Percentiles rank a stretch among this genome's conserved stretches.
phyloP scores from a whole-genome alignment of 2,113 vertebrate genomes.

The Salvelinus namaycush region DNA sequence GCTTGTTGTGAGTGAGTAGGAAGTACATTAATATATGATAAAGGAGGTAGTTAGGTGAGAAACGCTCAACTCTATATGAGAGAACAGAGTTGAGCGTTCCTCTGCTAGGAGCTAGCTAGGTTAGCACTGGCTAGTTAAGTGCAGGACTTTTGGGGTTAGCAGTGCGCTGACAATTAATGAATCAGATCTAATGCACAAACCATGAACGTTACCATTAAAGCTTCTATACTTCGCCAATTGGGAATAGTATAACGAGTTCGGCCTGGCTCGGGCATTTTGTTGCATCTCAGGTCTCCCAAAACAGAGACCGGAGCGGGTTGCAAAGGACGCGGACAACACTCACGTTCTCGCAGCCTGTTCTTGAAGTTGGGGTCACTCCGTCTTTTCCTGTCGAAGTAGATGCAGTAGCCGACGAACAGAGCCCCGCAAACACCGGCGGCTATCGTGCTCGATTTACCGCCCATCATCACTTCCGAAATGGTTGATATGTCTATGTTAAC shows the following conservation, averaged over 20 bases:
- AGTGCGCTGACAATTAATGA: not conserved
- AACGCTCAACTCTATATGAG: no score
- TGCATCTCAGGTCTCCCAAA: not conserved
- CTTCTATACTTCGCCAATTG: not conserved
- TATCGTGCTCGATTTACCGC: constrained; percentile 83
- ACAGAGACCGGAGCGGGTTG: no score
- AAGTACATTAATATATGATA: no score
- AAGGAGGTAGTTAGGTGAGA: no score
- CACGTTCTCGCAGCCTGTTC: constrained; percentile 90
- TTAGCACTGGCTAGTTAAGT: no score
- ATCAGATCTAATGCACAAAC: not conserved
- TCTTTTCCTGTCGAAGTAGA: constrained; percentile 92
- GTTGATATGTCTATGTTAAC: not conserved
- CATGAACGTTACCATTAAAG: no score
- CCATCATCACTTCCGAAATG: constrained; percentile 72
- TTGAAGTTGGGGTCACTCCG: constrained; percentile 93
- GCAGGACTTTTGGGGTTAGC: no score
- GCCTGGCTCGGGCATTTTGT: not conserved
- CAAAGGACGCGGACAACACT: constrained; percentile 63
- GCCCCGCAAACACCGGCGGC: constrained; percentile 92
- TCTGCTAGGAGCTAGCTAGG: no score
- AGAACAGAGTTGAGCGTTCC: no score
- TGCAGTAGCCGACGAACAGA: constrained; percentile 89
- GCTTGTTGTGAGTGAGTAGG: no score
- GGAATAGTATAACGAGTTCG: not conserved